Base-by-base conservation (phyloP, 2,113 vertebrate species). In the Scortum barcoo region DNA sequence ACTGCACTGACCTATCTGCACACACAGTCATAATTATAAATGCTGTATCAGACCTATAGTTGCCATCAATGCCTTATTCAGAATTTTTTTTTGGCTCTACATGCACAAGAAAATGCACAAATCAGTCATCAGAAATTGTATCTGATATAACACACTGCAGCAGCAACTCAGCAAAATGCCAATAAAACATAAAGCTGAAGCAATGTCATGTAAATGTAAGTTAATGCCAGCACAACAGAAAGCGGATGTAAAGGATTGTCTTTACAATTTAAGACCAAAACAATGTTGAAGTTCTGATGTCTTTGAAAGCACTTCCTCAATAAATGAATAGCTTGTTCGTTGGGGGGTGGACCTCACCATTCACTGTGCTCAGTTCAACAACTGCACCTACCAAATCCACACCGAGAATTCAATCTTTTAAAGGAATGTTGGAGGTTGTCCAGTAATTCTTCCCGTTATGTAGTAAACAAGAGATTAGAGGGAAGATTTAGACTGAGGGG, bases 401-500 rank as follows among this genome's bases (percentile, higher is more conserved):
- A 48, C n/a, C 56, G 26, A 17, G 63, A 73, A 44, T 24, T 78
- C 42, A 28, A 19, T 73, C 53, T 56, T 22, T 65, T 19, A 57
- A 5, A 30, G 67, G 40, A 73, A 46, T 19, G 20, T 8, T 50
- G 80, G 69, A 61, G 38, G 2, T 20, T 1, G 9, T 58, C 69
- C 77, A 84, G 68, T 72, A 58, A 71, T 80, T 76, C n/a, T 76
- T 33, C 78, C 44, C n/a, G 1, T 40, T 13, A 5, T 68, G 46
- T 70, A 60, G 67, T 76, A 48, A 87, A 79, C 42, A 73, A 13
- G 26, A 48, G 75, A 54, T 79, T 66, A 79, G 33, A 63, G 66
- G 50, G 38, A 40, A 36, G 62, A 74, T 76, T 58, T 68, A 62
- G 62, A 54, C 54, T 57, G 54, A 57, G 28, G 2, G 42, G 63